Conservation (phyloP, 2,797 vertebrate species). For the Gephyroberyx darwinii region DNA sequence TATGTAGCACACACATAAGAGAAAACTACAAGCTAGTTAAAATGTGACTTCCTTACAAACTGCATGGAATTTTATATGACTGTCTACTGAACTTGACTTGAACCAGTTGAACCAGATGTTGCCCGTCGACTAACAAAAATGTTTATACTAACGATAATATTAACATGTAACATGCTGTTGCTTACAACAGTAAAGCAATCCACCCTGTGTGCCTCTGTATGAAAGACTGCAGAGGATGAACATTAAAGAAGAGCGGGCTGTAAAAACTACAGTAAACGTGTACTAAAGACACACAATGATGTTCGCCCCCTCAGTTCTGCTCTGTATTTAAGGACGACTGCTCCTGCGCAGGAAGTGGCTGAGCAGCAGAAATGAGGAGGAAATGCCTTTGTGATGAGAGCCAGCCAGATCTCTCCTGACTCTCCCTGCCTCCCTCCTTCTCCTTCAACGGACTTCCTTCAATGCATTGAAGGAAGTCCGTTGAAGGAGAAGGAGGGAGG, state of each 20-base stretch:
- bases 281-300: background rate
- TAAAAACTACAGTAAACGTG: background rate
- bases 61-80: background rate
- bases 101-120: background rate
- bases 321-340: slow-evolving; percentile 45
- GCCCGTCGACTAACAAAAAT: background rate
- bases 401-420: slow-evolving; percentile 50
- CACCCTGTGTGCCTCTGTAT: background rate
- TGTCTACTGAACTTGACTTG: background rate
- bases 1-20: background rate
- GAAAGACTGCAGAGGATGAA: background rate
- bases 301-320: background rate
- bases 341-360: slow-evolving; percentile 70
- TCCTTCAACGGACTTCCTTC: slow-evolving; percentile 50
- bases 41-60: slow-evolving; percentile 5
- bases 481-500: slow-evolving; percentile 47
- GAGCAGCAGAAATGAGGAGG: slow-evolving; percentile 64
- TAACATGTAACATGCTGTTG: background rate
- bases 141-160: background rate
- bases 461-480: slow-evolving; percentile 27
- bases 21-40: background rate
- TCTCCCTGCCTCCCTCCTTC: slow-evolving; percentile 35
- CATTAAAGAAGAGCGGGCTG: background rate
- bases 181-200: background rate
- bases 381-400: slow-evolving; percentile 81